Conservation (phyloP, 1,140 invertebrate species). For the Leptestheria dahalacensis region DNA sequence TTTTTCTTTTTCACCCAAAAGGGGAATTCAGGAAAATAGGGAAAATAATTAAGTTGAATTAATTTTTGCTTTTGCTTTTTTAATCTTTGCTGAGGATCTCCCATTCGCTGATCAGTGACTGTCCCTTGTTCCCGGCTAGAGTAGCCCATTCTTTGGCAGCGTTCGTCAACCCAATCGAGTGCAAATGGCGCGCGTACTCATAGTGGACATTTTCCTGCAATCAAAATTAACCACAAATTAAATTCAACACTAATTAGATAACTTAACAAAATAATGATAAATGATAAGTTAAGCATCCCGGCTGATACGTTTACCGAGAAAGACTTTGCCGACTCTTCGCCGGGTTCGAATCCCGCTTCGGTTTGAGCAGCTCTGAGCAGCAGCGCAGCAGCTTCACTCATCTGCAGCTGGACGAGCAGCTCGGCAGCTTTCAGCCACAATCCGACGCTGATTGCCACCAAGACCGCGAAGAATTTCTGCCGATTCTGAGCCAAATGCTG, state of each 20-base stretch:
- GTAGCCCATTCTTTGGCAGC: conserved; percentile 2
- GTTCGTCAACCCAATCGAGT: neutral
- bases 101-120: conserved; percentile 6
- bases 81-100: neutral
- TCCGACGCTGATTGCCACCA: neutral
- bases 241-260: neutral
- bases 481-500: neutral
- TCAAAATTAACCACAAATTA: neutral
- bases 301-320: neutral
- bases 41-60: neutral
- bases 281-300: no score
- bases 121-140: neutral
- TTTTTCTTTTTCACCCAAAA: no score
- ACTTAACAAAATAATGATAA: neutral
- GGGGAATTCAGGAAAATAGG: neutral
- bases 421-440: neutral
- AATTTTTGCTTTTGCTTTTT: neutral
- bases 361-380: neutral
- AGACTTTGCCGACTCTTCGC: neutral
- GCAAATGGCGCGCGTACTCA: neutral
- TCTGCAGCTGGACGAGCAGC: neutral
- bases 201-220: neutral
- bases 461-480: neutral
- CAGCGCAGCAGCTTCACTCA: conserved; percentile 5
- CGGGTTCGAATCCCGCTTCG: neutral